Evolutionary conservation across 2,797 vertebrate species (phyloP).

Genomic region (Anguilla megastoma): DNA sequence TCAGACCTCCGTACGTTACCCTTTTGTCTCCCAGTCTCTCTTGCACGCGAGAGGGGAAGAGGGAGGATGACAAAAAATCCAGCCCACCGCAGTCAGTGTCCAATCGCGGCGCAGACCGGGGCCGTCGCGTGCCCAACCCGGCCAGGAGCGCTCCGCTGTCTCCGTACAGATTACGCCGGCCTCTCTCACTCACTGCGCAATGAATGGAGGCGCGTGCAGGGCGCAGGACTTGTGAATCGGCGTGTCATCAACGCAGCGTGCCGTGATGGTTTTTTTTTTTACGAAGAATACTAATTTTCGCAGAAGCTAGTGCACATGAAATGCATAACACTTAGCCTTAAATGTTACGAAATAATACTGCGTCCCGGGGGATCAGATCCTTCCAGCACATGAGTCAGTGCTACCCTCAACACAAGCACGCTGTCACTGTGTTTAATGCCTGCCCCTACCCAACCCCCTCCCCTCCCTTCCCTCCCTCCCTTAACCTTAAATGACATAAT

Average conservation of each 20-base stretch:
- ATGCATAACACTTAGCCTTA: not conserved
- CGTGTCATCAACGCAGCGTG: not conserved
- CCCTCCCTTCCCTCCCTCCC: not conserved
- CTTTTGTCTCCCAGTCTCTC: conserved; percentile 64
- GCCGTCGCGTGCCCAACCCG: conserved; percentile 17
- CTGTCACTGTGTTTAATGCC: not conserved
- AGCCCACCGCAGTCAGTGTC: conserved; percentile 51
- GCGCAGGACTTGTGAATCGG: not conserved
- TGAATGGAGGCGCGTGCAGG: not conserved
- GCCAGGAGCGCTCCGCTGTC: conserved; percentile 37
- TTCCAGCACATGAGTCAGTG: not conserved
- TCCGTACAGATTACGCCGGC: conserved; percentile 48
- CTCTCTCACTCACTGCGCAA: conserved; percentile 15
- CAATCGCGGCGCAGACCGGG: conserved; percentile 60
- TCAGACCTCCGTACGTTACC: conserved; percentile 26
- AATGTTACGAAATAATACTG: not conserved
- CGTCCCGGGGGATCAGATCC: not conserved
- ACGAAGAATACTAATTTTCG: not conserved
- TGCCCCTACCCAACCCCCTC: not conserved
- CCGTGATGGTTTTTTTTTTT: not conserved
- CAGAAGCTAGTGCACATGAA: not conserved
- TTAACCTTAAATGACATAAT: conserved; percentile 13
- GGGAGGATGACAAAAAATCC: conserved; percentile 27
- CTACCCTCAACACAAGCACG: not conserved
- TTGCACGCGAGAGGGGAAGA: conserved; percentile 27